Evolutionary conservation across 2,888 invertebrate genomes (phyloP).

Genomic region (Tetramorium bicarinatum): DNA sequence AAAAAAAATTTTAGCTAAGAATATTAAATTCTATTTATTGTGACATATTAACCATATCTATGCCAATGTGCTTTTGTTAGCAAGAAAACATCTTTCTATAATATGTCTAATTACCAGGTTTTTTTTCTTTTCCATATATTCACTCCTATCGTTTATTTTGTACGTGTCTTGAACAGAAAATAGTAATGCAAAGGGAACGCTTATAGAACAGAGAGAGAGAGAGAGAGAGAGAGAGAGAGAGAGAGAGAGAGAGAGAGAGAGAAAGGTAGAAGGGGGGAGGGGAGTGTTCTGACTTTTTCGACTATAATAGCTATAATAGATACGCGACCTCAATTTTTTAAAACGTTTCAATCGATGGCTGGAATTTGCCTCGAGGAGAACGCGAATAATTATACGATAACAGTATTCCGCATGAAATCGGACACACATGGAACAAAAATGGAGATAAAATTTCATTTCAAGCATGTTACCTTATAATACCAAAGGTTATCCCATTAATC

Average conservation of each 20-base stretch:
- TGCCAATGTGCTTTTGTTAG: background rate
- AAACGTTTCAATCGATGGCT: slow-evolving; percentile 16
- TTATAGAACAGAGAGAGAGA: background rate
- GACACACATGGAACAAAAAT: slow-evolving; percentile 14
- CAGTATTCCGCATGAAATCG: slow-evolving; percentile 10
- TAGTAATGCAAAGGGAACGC: background rate
- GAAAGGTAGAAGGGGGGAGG: too few relatives aligned
- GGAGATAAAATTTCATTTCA: slow-evolving; percentile 24
- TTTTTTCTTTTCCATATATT: background rate
- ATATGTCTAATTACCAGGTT: too few relatives aligned
- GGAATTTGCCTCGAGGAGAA: background rate
- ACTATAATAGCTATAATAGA: background rate
- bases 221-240: background rate
- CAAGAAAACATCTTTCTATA: background rate
- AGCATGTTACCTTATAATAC: slow-evolving; percentile 5
- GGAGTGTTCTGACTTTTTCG: background rate
- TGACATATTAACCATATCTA: background rate
- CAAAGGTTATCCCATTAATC: slow-evolving; percentile 12
- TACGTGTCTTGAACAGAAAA: background rate
- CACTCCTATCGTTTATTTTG: background rate
- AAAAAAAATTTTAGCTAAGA: background rate
- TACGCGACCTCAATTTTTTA: slow-evolving; percentile 39
- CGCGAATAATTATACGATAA: slow-evolving; percentile 40
- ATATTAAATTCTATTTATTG: background rate
- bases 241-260: background rate